These are phyloP conservation scores for Charadrius vociferus DNA, from an alignment of 2,113 vertebrate species.

Conservation along the genomic window DNA sequence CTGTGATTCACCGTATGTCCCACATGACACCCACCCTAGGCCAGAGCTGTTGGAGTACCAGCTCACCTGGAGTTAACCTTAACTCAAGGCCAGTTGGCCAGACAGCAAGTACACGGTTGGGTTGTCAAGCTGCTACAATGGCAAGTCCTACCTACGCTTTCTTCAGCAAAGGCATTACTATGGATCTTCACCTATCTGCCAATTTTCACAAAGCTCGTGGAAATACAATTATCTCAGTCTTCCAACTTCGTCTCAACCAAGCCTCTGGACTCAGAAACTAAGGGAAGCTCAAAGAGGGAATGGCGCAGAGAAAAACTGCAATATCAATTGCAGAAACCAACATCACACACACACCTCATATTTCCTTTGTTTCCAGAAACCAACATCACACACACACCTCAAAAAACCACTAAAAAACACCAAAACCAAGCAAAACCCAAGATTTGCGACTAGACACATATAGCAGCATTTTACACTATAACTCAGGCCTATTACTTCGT, in stretches of 20 bases:
- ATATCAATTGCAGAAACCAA: not conserved
- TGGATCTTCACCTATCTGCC: not conserved
- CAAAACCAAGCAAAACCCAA: not conserved
- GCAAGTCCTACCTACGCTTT: not conserved
- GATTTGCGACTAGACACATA: not conserved
- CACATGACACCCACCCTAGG: fast-evolving
- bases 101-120: not conserved
- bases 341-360: not conserved
- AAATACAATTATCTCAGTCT: not conserved
- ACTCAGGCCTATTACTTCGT: not conserved
- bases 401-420: not conserved
- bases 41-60: not conserved
- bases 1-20: fast-evolving
- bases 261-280: not conserved
- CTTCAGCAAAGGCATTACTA: not conserved
- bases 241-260: not conserved
- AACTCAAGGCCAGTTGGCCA: not conserved
- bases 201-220: not conserved
- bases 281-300: not conserved
- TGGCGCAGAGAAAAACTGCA: fast-evolving
- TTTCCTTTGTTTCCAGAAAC: not conserved
- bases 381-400: not conserved
- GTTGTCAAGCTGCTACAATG: not conserved
- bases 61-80: not conserved
- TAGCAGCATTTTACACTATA: not conserved